phyloP scores from a whole-genome alignment of 1,140 invertebrate genomes.

The Drosophila nigrodunni region DNA sequence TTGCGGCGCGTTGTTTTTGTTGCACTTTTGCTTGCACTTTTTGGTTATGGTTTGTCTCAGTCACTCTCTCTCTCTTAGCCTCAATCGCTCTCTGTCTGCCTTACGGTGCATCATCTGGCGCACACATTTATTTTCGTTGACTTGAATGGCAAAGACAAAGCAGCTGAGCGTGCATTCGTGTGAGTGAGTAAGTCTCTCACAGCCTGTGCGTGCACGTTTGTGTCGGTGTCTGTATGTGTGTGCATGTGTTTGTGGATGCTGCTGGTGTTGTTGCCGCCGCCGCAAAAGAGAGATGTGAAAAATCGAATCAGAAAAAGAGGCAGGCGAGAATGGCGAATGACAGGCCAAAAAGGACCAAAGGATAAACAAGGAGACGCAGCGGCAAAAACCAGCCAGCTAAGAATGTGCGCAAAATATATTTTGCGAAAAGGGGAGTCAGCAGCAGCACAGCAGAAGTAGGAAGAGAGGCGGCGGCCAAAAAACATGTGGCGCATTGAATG shows the following conservation, averaged over 20 bases:
- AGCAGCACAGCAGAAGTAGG: constrained; percentile 21
- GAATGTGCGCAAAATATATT: constrained; percentile 67
- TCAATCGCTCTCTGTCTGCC: constrained; percentile 3
- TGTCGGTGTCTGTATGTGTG: not conserved
- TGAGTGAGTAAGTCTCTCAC: constrained; percentile 18
- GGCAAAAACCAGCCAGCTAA: constrained; percentile 43
- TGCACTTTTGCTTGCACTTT: constrained; percentile 32
- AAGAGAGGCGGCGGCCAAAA: constrained; percentile 28
- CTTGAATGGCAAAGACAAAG: constrained; percentile 48
- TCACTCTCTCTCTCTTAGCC: constrained; percentile 4
- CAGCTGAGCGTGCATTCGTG: constrained; percentile 42
- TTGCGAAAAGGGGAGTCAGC: not conserved
- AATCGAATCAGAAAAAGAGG: constrained; percentile 77
- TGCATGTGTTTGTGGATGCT: constrained; percentile 17
- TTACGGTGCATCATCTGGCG: constrained; percentile 51
- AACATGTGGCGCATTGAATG: constrained; percentile 52
- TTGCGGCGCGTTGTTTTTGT: constrained; percentile 18
- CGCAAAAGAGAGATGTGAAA: constrained; percentile 57
- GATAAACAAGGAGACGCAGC: constrained; percentile 65
- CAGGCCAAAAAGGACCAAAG: constrained; percentile 65
- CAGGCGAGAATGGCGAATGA: constrained; percentile 45
- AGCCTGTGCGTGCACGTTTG: constrained; percentile 14
- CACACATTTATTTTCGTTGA: constrained; percentile 52
- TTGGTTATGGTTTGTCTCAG: constrained; percentile 22
- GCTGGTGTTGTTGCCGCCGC: constrained; percentile 36